phyloP scores from a whole-genome alignment of 2,113 vertebrate species.

The Syngnathus floridae region DNA sequence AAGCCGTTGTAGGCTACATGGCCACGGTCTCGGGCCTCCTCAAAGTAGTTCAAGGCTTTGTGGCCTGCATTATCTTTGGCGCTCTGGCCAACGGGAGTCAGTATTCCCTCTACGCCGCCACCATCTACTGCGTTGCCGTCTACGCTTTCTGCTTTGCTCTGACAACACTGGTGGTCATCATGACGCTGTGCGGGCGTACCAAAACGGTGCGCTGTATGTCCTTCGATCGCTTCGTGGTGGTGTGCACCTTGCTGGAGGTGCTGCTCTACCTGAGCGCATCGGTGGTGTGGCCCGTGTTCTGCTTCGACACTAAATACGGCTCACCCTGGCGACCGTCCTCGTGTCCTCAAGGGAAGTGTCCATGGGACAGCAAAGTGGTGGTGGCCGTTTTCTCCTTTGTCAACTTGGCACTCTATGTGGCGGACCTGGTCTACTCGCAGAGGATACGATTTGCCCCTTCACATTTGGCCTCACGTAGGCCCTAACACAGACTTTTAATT shows the following conservation, averaged over 20 bases:
- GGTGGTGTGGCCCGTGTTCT: conserved; percentile 88
- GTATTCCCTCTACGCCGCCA: conserved; percentile 72
- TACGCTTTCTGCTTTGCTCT: conserved; percentile 81
- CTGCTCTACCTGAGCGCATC: conserved; percentile 86
- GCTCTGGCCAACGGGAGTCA: conserved; percentile 77
- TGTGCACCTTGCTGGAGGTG: conserved; percentile 79
- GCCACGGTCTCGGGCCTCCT: conserved; percentile 83
- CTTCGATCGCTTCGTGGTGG: conserved; percentile 78
- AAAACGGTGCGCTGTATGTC: conserved; percentile 67
- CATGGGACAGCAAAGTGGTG: conserved; percentile 90
- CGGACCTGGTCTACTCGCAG: conserved; percentile 83
- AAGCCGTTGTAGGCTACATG: conserved; percentile 82
- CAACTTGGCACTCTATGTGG: conserved; percentile 80
- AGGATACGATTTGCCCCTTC: conserved; percentile 70
- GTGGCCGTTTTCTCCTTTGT: conserved; percentile 82
- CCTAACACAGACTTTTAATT: conserved; percentile 18
- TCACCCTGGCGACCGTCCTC: conserved; percentile 67
- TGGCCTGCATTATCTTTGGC: conserved; percentile 86
- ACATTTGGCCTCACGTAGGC: conserved; percentile 33
- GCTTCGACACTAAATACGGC: conserved; percentile 86
- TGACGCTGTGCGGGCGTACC: conserved; percentile 76
- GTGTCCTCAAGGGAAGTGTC: conserved; percentile 77
- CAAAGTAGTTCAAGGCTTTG: conserved; percentile 87
- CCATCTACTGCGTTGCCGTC: conserved; percentile 82
- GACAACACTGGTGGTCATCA: conserved; percentile 73